A percentile compares a stretch with the other conserved stretches of the same genome.
These are phyloP conservation scores for Oncorhynchus tshawytscha DNA, from an alignment of 2,113 vertebrate species.

Conservation along the genomic window DNA sequence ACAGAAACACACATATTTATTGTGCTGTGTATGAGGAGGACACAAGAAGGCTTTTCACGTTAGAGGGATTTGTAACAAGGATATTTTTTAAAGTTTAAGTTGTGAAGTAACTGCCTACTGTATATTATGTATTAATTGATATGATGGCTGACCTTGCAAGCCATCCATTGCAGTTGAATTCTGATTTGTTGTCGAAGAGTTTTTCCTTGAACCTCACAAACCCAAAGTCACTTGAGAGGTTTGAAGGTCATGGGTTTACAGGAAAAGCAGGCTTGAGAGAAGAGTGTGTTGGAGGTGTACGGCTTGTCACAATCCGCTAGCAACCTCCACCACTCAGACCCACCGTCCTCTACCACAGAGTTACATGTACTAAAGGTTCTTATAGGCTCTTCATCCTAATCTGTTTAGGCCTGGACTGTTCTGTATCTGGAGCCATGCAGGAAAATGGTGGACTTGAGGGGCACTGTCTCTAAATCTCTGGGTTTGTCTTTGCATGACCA, in stretches of 20 bases:
- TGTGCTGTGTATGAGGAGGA: too few species aligned
- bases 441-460: conserved; percentile 60
- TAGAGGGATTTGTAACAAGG: background rate
- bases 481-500: conserved; percentile 50
- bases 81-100: background rate
- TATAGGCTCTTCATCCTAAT: conserved; percentile 76
- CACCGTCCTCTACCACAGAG: conserved; percentile 45
- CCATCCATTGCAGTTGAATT: background rate
- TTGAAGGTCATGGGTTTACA: background rate
- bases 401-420: conserved; percentile 68
- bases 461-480: conserved; percentile 55
- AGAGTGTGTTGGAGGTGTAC: background rate
- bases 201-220: conserved; percentile 54
- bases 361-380: conserved; percentile 65
- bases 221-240: background rate
- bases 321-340: conserved; percentile 56
- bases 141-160: too few species aligned
- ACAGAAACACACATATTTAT: too few species aligned
- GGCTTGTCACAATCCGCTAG: background rate
- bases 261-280: background rate
- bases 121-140: background rate
- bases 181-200: background rate
- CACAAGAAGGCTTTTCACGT: too few species aligned
- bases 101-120: background rate
- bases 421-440: conserved; percentile 46